Evolutionary conservation across 2,797 vertebrate genomes (phyloP), one percentile per base, ranked within the genome.

Genomic region (Chloroceryle inda): DNA sequence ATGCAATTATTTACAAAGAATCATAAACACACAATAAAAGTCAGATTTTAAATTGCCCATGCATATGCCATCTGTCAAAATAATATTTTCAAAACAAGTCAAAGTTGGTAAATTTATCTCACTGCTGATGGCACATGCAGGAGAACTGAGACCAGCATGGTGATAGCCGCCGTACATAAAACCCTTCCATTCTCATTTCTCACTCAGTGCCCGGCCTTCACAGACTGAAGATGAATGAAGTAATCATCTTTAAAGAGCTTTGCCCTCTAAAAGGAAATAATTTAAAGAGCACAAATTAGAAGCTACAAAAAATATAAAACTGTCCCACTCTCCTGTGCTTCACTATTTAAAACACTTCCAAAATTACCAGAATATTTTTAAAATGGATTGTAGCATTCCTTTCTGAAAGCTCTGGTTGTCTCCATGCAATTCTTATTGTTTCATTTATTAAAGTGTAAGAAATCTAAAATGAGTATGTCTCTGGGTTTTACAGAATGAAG

Each of bases 1-100:
- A 33, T 13, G 64, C 72, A 74, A 68, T 94, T 96, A 95, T 86
- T 95, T 91, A 90, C 88, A 61, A 74, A 88, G 84, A 23, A 17
- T 45, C 89, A 85, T 77, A 91, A 95, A 87, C 44, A 55, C 31
- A 2, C n/a, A 63, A 37, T 87, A 89, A 91, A 90, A 92, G 78
- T 56, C 78, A 50, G 71, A 31, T 47, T 85, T 92, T n/a, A 52
- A 86, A 91, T 63, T 89, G 84, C 77, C 67, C 15, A 2, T 45
- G 86, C 61, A 74, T 79, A 76, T 62, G 78, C 44, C 81, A 94
- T 79, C 86, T 94, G 92, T 91, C 95, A 85, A 95, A 93, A 85
- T 50, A 50, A 74, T 85, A 91, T 40, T 79, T 88, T 29, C 26
- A 47, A 71, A 85, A 59, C 71, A 82, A 94, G 67, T 71, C 81